Evolutionary conservation across 2,113 vertebrate species (phyloP), one percentile per base, ranked within the genome.

Genomic region (Spea multiplicata): DNA sequence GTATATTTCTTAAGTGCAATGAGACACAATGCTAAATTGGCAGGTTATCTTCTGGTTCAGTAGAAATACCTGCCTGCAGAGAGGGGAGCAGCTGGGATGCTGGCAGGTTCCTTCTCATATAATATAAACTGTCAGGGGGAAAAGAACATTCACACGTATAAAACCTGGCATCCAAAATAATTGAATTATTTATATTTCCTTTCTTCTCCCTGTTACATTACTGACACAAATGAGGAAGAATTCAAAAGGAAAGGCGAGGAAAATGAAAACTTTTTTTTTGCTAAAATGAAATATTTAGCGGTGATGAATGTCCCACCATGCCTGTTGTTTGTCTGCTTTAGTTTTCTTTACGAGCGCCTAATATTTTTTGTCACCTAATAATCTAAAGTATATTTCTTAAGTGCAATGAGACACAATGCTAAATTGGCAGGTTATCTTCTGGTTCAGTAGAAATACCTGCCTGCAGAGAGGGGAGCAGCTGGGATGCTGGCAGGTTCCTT

Each of bases 181-280:
- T 68, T 80, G 50, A 61, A 80, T 80, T 80, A 80, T 80, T 80
- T 74, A 80, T 80, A 71, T 74, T 80, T 80, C 70, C 47, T 73
- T 73, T 73, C 77, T 73, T 66, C 77, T 80, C 53, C 45, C 65
- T 3, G 44, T 61, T 68, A 74, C 65, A 71, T 74, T 66, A 61
- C 64, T 80, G 78, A 71, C 68, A 71, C 59, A 16, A 3, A 70
- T 4, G 12, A 70, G 66, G 75, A 70, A 66, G 6, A 46, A 61
- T 77, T 77, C 75, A 6, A 46, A 5, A 13, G 12, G 45, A 49
- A 62, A 70, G 66, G 44, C 52, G 44, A 7, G 44, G 8, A 59
- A 59, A 44, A 53, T 50, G 57, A 16, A 49, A 3, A 59, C 6
- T n/a, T 52, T 62, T 70, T 64, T 17, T 16, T 17, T 6, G 5